Percentiles rank a stretch among this genome's conserved stretches.
phyloP scores from a whole-genome alignment of 2,113 vertebrate species.

The Rattus rattus region DNA sequence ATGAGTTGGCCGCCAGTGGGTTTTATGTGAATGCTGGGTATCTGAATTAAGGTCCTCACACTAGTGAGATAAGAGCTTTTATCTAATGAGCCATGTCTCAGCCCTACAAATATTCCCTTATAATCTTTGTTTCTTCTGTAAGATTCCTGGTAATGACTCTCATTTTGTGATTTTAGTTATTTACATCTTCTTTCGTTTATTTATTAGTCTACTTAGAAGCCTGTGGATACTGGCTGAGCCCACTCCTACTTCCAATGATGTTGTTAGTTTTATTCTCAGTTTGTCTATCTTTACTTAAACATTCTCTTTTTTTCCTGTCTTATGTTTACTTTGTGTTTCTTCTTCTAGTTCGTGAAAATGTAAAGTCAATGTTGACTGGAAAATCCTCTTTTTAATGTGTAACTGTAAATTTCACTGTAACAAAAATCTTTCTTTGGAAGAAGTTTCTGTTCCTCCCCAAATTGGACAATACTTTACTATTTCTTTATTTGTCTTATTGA shows the following conservation, averaged over 20 bases:
- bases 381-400: not conserved
- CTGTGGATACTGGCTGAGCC: not conserved
- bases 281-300: constrained; percentile 11
- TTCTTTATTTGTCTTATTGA: not conserved
- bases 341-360: not conserved
- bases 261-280: constrained; percentile 18
- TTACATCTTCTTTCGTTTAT: constrained; percentile 6
- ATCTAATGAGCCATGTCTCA: not conserved
- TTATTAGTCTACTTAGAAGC: not conserved
- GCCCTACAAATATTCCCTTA: not conserved
- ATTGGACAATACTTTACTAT: not conserved
- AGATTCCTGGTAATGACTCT: not conserved
- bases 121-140: constrained; percentile 12
- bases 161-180: constrained; percentile 14
- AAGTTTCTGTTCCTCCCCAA: not conserved
- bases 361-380: not conserved
- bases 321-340: constrained; percentile 2
- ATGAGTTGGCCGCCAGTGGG: not conserved
- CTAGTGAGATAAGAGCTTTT: not conserved
- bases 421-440: not conserved
- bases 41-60: not conserved
- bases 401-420: not conserved
- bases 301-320: constrained; percentile 15
- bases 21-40: not conserved
- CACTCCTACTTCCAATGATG: not conserved